phyloP scores from a whole-genome alignment of 2,888 invertebrate species.

The Mylabris sibirica region DNA sequence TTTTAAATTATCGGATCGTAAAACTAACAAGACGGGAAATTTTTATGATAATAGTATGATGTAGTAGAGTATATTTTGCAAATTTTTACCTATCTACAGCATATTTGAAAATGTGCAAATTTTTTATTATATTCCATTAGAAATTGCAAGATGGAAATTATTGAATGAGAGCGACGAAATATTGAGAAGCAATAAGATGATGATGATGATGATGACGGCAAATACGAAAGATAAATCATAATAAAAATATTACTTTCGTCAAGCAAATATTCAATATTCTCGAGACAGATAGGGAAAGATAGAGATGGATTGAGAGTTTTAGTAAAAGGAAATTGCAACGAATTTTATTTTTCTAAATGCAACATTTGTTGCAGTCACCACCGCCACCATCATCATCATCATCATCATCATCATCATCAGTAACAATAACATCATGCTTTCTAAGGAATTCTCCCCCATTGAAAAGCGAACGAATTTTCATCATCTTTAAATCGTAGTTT shows the following conservation, averaged over 20 bases:
- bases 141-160: neutral
- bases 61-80: neutral
- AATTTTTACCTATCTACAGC: neutral
- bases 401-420: neutral
- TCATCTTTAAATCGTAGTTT: neutral
- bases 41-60: neutral
- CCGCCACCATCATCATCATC: neutral
- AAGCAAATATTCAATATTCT: neutral
- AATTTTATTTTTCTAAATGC: neutral
- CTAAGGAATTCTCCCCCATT: neutral
- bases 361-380: neutral
- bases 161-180: neutral
- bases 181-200: neutral
- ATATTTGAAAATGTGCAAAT: conserved; percentile 1
- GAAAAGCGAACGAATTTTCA: neutral
- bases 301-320: neutral
- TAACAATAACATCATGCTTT: neutral
- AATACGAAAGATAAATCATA: neutral
- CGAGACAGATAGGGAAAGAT: neutral
- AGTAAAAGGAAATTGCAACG: neutral
- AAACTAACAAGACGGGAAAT: conserved; percentile 5
- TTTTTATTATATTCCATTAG: neutral
- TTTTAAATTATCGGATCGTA: conserved; percentile 2
- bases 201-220: neutral
- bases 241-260: neutral